Base-by-base conservation (phyloP, 2,888 invertebrate genomes). In the Pyrrhosoma nymphula region DNA sequence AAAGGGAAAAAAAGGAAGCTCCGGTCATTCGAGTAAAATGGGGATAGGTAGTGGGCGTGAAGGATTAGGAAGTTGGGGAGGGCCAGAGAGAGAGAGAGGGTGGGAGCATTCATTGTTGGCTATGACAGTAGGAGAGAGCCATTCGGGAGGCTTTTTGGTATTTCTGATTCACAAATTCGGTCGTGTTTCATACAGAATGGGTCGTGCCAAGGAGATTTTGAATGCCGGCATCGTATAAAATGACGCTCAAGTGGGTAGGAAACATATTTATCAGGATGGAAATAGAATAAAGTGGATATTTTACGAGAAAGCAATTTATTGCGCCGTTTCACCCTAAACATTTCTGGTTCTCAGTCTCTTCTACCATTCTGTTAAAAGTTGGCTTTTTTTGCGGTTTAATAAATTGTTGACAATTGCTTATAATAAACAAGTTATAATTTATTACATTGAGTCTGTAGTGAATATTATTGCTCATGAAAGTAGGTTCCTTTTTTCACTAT, bases 21-120 rank as follows among this genome's bases (percentile, higher is more conserved):
- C 35, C 35, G 82, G 30, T 82, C 82, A 82, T 82, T 82, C 82
- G 82, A 82, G 35, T 82, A 35, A 82, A 82, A 82, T 82, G 82
- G 35, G 91, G 20, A 56, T 14, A 91, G 63, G 60, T 63, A 20
- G 91, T 63, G 16, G 82, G 35, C 18, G 82, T 35, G 18, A 35
- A 82, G 82, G 82, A 82, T 82, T 82, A 82, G 35, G 30, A 35
- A 30, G 14, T 12, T 82, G 82, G 82, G 35, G 82, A 35, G 82
- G 35, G 30, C 18, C 26, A 82, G n/a, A 82, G 82, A 8, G 14
- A 8, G 14, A 47, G 47, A 47, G 47, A 47, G 47, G 47, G 8
- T 2, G 60, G 12, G 30, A 18, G 82, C 47, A 47, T 47, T n/a
- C 35, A 82, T 82, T 82, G 82, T 35, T 82, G 16, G 23, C n/a